Evolutionary conservation across 2,888 invertebrate genomes (phyloP).

Genomic region (Plusia festucae): DNA sequence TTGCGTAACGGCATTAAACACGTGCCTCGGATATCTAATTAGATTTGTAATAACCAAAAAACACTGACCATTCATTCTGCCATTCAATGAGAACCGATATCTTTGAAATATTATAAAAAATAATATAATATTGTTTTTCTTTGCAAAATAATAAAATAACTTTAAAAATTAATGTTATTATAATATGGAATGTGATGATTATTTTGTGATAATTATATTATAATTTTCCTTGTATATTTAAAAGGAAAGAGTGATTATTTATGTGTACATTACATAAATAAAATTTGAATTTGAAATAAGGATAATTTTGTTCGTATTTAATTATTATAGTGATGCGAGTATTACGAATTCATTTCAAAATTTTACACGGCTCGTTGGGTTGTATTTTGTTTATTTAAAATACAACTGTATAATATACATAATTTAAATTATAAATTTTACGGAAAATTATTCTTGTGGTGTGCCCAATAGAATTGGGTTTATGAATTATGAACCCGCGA

Average conservation of each 20-base stretch:
- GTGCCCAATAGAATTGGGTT: not conserved
- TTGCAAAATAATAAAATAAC: not conserved
- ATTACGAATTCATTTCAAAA: not conserved
- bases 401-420: not conserved
- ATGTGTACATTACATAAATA: not conserved
- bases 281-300: too few species aligned
- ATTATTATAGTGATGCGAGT: not conserved
- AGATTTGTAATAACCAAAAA: not conserved
- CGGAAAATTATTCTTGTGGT: not conserved
- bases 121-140: not conserved
- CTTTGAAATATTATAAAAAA: not conserved
- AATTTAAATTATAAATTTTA: not conserved
- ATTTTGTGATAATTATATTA: not conserved
- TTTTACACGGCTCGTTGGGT: not conserved
- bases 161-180: too few species aligned
- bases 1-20: not conserved
- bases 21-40: not conserved
- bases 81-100: not conserved
- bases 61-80: not conserved
- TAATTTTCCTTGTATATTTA: not conserved
- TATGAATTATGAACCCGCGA: not conserved
- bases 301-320: not conserved
- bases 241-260: constrained; percentile 1
- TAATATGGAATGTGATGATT: not conserved
- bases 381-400: not conserved